Evolutionary conservation across 2,113 vertebrate genomes (phyloP).

Genomic region (Ranitomeya imitator): DNA sequence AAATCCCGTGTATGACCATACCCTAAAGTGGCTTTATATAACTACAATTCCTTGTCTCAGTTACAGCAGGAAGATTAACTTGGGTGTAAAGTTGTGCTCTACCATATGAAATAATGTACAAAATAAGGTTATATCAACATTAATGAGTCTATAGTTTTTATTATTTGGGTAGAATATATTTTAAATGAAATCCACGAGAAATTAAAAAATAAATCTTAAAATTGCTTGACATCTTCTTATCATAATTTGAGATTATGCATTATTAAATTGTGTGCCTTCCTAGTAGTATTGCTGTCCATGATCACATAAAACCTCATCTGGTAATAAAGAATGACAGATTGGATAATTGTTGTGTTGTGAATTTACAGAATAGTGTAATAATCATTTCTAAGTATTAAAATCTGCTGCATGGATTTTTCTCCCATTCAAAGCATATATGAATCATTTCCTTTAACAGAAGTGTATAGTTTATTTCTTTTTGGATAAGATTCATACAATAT

Average conservation of each 20-base stretch:
- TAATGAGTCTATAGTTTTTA: neutral
- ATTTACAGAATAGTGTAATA: neutral
- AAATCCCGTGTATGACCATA: neutral
- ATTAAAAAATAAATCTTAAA: neutral
- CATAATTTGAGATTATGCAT: neutral
- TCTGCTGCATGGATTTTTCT: neutral
- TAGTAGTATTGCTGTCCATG: neutral
- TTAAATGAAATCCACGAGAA: neutral
- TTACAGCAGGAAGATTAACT: neutral
- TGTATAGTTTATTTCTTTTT: neutral
- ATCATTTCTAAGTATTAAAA: neutral
- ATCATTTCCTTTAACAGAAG: neutral
- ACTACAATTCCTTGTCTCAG: neutral
- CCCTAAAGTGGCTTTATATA: neutral
- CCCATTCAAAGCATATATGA: neutral
- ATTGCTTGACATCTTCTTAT: neutral
- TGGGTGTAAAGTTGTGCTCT: neutral
- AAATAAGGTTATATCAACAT: neutral
- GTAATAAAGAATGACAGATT: neutral
- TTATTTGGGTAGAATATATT: neutral
- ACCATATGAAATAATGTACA: neutral
- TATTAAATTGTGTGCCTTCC: neutral
- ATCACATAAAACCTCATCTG: neutral
- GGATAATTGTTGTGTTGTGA: neutral
- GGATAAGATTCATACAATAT: neutral